These are phyloP conservation scores for Akabosia matsudoensis DNA, from an alignment of 1,140 invertebrate species.

Conservation along the genomic window DNA sequence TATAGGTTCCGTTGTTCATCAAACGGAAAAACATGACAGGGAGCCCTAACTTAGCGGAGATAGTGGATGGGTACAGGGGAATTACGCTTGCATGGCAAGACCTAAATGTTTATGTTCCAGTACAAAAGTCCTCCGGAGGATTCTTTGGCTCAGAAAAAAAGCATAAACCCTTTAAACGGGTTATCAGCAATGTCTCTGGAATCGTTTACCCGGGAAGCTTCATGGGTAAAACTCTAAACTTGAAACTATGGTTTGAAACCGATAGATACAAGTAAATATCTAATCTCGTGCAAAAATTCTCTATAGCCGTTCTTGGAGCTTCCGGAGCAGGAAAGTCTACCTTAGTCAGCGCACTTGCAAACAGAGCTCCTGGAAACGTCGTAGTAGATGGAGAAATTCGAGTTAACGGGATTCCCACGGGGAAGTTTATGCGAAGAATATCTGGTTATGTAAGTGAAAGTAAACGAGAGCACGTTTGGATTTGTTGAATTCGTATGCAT, in stretches of 20 bases:
- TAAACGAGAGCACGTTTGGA: background rate
- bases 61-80: background rate
- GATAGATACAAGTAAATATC: background rate
- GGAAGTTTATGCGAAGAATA: constrained; percentile 53
- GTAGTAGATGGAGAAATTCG: constrained; percentile 52
- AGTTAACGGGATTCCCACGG: constrained; percentile 52
- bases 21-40: background rate
- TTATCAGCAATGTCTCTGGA: constrained; percentile 63
- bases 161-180: constrained; percentile 58
- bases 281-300: constrained; percentile 51
- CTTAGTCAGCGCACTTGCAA: constrained; percentile 63
- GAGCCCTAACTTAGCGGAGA: background rate
- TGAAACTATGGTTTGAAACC: background rate
- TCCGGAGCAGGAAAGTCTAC: constrained; percentile 57
- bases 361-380: constrained; percentile 51
- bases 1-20: background rate
- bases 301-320: constrained; percentile 48
- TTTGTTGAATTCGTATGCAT: background rate
- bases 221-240: constrained; percentile 50
- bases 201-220: constrained; percentile 53
- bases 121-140: constrained; percentile 52
- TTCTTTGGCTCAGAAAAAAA: constrained; percentile 38
- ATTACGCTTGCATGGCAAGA: constrained; percentile 53
- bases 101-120: constrained; percentile 62
- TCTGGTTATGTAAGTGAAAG: constrained; percentile 54